Evolutionary conservation across 2,888 invertebrate genomes (phyloP).

Genomic region (Flabesymbios commensalis): DNA sequence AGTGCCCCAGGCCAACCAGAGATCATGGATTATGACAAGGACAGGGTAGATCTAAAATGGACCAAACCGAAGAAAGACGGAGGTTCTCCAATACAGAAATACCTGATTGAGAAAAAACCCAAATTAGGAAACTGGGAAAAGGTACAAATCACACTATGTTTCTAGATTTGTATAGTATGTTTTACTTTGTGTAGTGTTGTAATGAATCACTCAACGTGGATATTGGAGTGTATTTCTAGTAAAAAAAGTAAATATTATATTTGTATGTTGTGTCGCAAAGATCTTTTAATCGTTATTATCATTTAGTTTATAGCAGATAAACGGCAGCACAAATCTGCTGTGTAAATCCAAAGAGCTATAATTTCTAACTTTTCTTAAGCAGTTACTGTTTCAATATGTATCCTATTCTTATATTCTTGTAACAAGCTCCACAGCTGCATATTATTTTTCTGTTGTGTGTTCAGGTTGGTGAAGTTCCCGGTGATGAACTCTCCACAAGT

Average conservation of each 20-base stretch:
- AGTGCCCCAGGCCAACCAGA: slow-evolving; percentile 67
- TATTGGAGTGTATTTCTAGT: not conserved
- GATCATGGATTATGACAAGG: slow-evolving; percentile 68
- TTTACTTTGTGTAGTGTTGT: not conserved
- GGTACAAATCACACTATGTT: too few relatives aligned
- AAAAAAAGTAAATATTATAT: too few relatives aligned
- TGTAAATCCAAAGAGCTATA: too few relatives aligned
- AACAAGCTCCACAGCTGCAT: too few relatives aligned
- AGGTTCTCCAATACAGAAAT: slow-evolving; percentile 84
- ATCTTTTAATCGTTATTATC: too few relatives aligned
- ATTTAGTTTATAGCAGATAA: too few relatives aligned
- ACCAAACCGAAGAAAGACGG: slow-evolving; percentile 90
- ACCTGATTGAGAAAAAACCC: slow-evolving; percentile 74
- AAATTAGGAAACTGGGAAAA: slow-evolving; percentile 37
- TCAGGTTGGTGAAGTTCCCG: slow-evolving; percentile 72
- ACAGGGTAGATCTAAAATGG: slow-evolving; percentile 72
- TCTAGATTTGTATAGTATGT: not conserved
- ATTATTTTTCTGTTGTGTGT: too few relatives aligned
- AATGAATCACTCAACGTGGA: not conserved
- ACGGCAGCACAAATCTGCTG: too few relatives aligned
- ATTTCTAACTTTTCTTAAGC: not conserved
- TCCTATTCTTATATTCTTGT: too few relatives aligned
- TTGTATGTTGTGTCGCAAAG: too few relatives aligned
- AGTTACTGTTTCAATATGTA: too few relatives aligned
- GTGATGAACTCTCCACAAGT: slow-evolving; percentile 80